phyloP scores from a whole-genome alignment of 2,888 invertebrate genomes.

The Thyatira batis region DNA sequence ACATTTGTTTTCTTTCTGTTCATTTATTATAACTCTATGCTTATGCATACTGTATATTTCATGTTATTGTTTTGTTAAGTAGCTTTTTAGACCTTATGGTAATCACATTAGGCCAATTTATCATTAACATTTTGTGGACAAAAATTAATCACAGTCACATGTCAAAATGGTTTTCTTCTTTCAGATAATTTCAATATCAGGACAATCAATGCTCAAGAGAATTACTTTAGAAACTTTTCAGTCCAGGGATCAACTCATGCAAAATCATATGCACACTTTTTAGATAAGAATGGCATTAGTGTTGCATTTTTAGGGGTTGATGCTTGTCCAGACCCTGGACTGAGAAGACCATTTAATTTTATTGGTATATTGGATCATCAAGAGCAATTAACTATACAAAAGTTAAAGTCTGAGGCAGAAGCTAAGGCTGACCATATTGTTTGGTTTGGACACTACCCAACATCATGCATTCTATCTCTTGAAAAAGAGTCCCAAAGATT shows the following conservation, averaged over 20 bases:
- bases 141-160: too few species aligned
- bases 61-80: too few species aligned
- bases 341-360: slow-evolving; percentile 94
- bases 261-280: slow-evolving; percentile 87
- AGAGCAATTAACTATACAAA: slow-evolving; percentile 82
- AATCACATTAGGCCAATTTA: too few species aligned
- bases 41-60: too few species aligned
- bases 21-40: too few species aligned
- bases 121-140: too few species aligned
- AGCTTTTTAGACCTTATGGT: too few species aligned
- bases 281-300: slow-evolving; percentile 80
- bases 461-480: slow-evolving; percentile 89
- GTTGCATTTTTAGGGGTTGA: slow-evolving; percentile 94
- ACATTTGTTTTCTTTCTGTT: too few species aligned
- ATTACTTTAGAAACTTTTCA: slow-evolving; percentile 90
- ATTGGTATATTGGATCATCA: slow-evolving; percentile 86
- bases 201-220: slow-evolving; percentile 85
- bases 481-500: slow-evolving; percentile 72
- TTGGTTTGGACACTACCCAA: slow-evolving; percentile 95
- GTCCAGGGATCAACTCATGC: slow-evolving; percentile 87
- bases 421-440: slow-evolving; percentile 66
- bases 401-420: slow-evolving; percentile 81
- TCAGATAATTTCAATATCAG: slow-evolving; percentile 95
- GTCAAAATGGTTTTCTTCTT: slow-evolving; percentile 54
- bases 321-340: slow-evolving; percentile 93